Evolutionary conservation across 2,888 invertebrate species (phyloP), one percentile per base, ranked within the genome.

Genomic region (Orthonevra nobilis): DNA sequence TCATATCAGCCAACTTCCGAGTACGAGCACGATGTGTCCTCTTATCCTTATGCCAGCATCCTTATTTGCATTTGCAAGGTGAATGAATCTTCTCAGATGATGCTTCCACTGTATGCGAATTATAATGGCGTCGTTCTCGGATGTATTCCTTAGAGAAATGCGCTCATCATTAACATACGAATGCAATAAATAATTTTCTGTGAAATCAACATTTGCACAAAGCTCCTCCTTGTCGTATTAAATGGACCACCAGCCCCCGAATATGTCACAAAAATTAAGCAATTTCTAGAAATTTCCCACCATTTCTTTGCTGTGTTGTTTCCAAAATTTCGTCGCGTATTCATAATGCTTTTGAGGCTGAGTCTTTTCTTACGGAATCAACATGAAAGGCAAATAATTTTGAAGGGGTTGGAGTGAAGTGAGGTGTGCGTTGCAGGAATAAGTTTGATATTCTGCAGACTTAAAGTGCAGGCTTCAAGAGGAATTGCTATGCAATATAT

Each of bases 111-210:
- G n/a, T 61, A 42, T 63, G 63, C 23, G 32, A 56, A 75, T 63
- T 75, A 63, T 44, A 50, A 69, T 58, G 34, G 69, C 28, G 34
- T 50, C 69, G 42, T 75, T 63, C 56, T 54, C 34, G 14, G 10
- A 42, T 54, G 30, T 63, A 56, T 64, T 70, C 63, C 63, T 34
- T 3, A 30, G 70, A 40, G 75, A 70, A 64, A 70, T 77, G 58
- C 63, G 75, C 70, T 70, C 70, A 64, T 77, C 63, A 77, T 77
- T 77, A 77, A 77, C 75, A 77, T 77, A 77, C 70, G 70, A 77
- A 70, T 77, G 75, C 75, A 77, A 77, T 77, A 77, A 77, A 77
- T 77, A 77, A 77, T 77, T 77, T 64, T 19, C 44, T 61, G 50
- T 32, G 75, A 70, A 77, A 77, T 77, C 70, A 70, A 52, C 75